Evolutionary conservation across 2,797 vertebrate species (phyloP), one percentile per base, ranked within the genome.

Genomic region (Zonotrichia albicollis): DNA sequence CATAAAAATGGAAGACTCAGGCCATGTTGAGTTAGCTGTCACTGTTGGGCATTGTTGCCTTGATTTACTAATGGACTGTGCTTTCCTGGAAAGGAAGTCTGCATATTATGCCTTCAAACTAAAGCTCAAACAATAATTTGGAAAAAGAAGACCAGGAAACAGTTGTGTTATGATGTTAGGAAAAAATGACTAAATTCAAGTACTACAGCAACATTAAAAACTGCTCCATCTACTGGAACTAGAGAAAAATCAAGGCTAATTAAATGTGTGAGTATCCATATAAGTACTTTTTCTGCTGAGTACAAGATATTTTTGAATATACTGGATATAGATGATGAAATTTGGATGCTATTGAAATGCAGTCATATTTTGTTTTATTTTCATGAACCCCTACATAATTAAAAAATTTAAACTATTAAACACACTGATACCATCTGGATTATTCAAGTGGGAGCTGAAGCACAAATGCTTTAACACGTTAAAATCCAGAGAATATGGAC

Each of bases 141-240:
- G 40, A 82, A 75, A 81, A 70, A 70, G 16, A 85, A 84, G 71
- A 79, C 45, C 42, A 89, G 43, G 40, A 88, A 87, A 65, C 36
- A 62, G 82, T 75, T 84, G 65, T 55, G 55, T 55, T 36, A 73
- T 6, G 16, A 64, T 67, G 36, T 67, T 87, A 93, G 27, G 53
- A 51, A 51, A 95, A 64, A 74, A 70, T 18, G 29, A 88, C 74
- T 75, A 25, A 53, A 79, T 71, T 85, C 45, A 93, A 95, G 64
- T 55, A 51, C n/a, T 84, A 82, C 13, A 76, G 34, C 77, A 96
- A 85, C 84, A 90, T 94, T 97, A 72, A 90, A 80, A 98, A 97
- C 36, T 94, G 94, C 92, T 96, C 94, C 86, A 96, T 84, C 94
- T 97, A 96, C 86, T 97, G 95, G 89, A 65, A 92, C 58, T 61